phyloP scores from a whole-genome alignment of 2,888 invertebrate species.

The Cataglyphis rosenhaueri region DNA sequence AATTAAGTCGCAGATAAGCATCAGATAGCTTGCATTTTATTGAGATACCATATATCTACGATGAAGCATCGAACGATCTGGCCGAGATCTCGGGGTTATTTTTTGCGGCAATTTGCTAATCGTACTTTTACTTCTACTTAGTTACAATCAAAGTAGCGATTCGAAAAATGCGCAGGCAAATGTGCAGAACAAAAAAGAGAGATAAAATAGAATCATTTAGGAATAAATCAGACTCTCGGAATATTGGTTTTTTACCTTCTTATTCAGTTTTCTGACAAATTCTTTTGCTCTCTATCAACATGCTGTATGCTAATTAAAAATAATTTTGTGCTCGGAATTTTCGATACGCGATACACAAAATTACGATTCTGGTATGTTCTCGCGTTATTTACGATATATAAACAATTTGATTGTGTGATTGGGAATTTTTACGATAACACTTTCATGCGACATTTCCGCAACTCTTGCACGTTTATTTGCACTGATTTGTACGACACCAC shows the following conservation, averaged over 20 bases:
- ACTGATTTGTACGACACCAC: slow-evolving; percentile 7
- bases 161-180: slow-evolving; percentile 24
- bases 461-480: neutral
- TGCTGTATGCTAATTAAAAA: slow-evolving; percentile 55
- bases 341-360: slow-evolving; percentile 42
- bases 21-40: slow-evolving; percentile 55
- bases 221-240: slow-evolving; percentile 73
- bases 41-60: slow-evolving; percentile 59
- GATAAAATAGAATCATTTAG: neutral
- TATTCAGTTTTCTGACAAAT: slow-evolving; percentile 78
- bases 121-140: slow-evolving; percentile 63
- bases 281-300: slow-evolving; percentile 67
- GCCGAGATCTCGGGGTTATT: slow-evolving; percentile 75
- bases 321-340: slow-evolving; percentile 51
- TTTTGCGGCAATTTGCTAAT: slow-evolving; percentile 83
- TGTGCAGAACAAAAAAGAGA: neutral
- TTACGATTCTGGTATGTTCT: slow-evolving; percentile 52
- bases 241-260: slow-evolving; percentile 81
- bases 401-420: slow-evolving; percentile 54
- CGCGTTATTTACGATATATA: slow-evolving; percentile 65
- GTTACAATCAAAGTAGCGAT: slow-evolving; percentile 58
- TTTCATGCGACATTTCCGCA: slow-evolving; percentile 9
- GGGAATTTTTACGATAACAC: slow-evolving; percentile 31
- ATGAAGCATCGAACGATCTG: slow-evolving; percentile 59
- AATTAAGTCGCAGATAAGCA: slow-evolving; percentile 48